These are phyloP conservation scores for Doris montereyensis DNA, from an alignment of 2,888 invertebrate species.

Conservation along the genomic window DNA sequence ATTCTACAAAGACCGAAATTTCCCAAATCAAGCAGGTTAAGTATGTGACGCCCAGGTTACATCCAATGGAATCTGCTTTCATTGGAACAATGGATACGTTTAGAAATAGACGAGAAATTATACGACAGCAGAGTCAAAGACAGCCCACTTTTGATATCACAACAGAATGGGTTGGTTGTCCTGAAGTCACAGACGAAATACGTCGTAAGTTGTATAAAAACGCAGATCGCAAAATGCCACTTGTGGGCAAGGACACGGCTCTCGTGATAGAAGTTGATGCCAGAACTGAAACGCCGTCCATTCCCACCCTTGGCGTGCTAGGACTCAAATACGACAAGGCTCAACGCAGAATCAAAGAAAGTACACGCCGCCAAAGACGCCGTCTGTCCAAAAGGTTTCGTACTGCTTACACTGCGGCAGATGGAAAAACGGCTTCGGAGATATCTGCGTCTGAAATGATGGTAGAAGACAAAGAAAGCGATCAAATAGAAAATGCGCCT, in stretches of 20 bases:
- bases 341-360: neutral
- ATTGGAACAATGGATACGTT: too few relatives aligned
- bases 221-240: neutral
- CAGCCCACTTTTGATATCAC: neutral
- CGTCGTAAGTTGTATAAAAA: neutral
- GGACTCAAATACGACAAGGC: neutral
- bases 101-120: too few relatives aligned
- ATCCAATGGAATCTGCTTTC: too few relatives aligned
- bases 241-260: neutral
- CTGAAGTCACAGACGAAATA: slow-evolving; percentile 35
- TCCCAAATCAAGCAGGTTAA: neutral
- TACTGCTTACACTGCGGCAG: too few relatives aligned
- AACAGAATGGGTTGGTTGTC: slow-evolving; percentile 34
- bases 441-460: neutral
- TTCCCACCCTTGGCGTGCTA: slow-evolving; percentile 13
- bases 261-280: neutral
- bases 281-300: neutral
- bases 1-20: neutral
- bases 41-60: neutral
- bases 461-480: neutral
- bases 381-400: neutral
- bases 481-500: neutral
- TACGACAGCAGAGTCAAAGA: too few relatives aligned
- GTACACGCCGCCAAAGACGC: neutral
- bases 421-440: neutral